A percentile compares a stretch with the other conserved stretches of the same genome.
phyloP scores from a whole-genome alignment of 2,888 invertebrate genomes.

The Nematopogon swammerdamellus region DNA sequence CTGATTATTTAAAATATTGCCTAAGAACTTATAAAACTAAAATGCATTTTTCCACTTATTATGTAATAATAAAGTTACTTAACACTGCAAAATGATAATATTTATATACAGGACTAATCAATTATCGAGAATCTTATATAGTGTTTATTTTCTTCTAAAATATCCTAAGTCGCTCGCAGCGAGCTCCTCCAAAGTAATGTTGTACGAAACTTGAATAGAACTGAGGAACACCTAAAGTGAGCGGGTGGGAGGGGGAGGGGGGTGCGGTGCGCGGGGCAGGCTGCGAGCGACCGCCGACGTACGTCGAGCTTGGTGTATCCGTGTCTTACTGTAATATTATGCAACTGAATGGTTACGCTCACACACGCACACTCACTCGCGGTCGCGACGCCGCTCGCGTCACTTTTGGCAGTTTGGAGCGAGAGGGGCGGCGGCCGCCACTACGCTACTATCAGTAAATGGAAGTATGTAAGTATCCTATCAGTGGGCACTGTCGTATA shows the following conservation, averaged over 20 bases:
- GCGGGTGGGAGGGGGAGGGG: neutral
- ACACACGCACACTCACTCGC: conserved; percentile 15
- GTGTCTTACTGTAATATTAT: conserved; percentile 35
- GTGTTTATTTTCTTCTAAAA: conserved; percentile 31
- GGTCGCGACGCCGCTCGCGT: conserved; percentile 7
- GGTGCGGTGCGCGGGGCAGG: conserved; percentile 9
- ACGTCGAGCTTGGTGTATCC: conserved; percentile 47
- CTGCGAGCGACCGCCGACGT: conserved; percentile 16
- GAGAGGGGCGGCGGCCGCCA: neutral
- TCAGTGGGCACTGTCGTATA: too few species aligned
- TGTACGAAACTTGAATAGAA: too few species aligned
- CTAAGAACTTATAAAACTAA: conserved; percentile 54
- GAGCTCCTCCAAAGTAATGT: conserved; percentile 21
- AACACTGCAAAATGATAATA: conserved; percentile 49
- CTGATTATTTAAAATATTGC: conserved; percentile 40
- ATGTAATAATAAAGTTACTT: conserved; percentile 18
- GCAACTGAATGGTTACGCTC: conserved; percentile 1
- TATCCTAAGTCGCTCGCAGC: conserved; percentile 29
- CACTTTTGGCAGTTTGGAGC: conserved; percentile 45
- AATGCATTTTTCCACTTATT: conserved; percentile 52
- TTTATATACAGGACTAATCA: conserved; percentile 52
- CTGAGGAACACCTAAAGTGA: neutral
- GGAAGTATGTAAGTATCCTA: too few species aligned
- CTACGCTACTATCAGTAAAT: neutral
- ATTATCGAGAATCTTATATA: conserved; percentile 41